Percentiles rank a stretch among this genome's conserved stretches.
These are phyloP conservation scores for Nothoprocta perdicaria DNA, from an alignment of 2,113 vertebrate species.

Conservation along the genomic window DNA sequence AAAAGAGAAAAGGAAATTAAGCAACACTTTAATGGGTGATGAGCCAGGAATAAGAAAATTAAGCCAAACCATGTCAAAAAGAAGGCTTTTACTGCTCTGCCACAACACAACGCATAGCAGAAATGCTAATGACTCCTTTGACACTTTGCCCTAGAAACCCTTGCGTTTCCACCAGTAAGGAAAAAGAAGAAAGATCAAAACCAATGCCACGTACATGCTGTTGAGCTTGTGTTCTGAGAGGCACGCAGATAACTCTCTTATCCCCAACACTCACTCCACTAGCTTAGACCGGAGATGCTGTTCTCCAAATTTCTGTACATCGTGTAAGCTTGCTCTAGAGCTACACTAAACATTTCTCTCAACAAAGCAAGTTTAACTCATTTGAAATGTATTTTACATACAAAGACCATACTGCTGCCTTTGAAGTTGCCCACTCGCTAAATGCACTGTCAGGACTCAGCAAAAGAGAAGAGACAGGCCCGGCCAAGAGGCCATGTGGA, in stretches of 20 bases:
- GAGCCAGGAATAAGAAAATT: neutral
- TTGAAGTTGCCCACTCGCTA: neutral
- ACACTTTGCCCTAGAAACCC: neutral
- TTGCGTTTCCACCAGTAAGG: neutral
- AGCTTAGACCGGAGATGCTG: neutral
- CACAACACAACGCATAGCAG: neutral
- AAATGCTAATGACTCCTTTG: neutral
- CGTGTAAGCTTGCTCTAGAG: fast-evolving
- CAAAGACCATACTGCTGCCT: neutral
- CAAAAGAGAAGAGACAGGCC: neutral
- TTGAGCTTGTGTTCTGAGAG: neutral
- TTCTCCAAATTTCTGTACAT: neutral
- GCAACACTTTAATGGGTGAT: neutral
- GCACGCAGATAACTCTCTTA: neutral
- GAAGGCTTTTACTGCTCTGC: neutral
- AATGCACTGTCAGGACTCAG: neutral
- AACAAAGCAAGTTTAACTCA: neutral
- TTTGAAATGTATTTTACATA: neutral
- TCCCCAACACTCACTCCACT: neutral
- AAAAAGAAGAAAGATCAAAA: neutral
- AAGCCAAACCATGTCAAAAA: neutral
- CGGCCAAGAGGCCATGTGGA: neutral
- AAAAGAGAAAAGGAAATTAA: constrained; percentile 25
- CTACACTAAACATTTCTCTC: neutral
- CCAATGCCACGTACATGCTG: neutral